Base-by-base conservation (phyloP, 2,113 vertebrate genomes). In the Kryptolebias marmoratus region DNA sequence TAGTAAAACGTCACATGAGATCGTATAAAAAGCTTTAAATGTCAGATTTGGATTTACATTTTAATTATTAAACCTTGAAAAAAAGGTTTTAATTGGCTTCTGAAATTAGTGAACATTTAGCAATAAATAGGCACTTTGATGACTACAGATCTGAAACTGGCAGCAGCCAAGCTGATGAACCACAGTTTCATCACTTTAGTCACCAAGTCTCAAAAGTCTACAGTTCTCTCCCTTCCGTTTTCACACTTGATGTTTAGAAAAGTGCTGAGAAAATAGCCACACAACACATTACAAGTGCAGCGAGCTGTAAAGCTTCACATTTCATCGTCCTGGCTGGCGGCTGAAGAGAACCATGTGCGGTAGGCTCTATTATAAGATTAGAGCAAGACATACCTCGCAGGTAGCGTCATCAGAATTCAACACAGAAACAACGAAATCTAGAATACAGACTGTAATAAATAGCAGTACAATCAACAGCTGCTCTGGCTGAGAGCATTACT, bases 401-500 rank as follows among this genome's bases (percentile, higher is more conserved):
- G 54, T 53, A 71, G 64, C 48, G 74, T 77, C 10, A 54, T 52
- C 30, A 57, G 22, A 45, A 53, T 63, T 80, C 28, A 64, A 57
- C 66, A 58, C 16, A 67, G 50, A 79, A 83, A 69, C 47, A n/a
- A 48, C 39, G 48, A 47, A 50, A 30, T 60, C 54, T 10, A 59
- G 48, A 65, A 49, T 0, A 63, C 11, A 77, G 15, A 84, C 32
- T 65, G 27, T 22, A 83, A 86, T 87, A 86, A 86, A 90, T 86
- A 85, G 59, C 52, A n/a, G 54, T 70, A 59, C 62, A 65, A 66
- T 85, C 58, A 69, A 64, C 42, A 67, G 5, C n/a, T 72, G 71
- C 57, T 87, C 71, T 68, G 79, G 62, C 79, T 87, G 27, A 53
- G 14, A 48, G 57, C 63, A 12, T 44, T 44, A 22, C 22, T 45